Conservation (phyloP, 2,888 invertebrate species). For the Drosophila colorata region DNA sequence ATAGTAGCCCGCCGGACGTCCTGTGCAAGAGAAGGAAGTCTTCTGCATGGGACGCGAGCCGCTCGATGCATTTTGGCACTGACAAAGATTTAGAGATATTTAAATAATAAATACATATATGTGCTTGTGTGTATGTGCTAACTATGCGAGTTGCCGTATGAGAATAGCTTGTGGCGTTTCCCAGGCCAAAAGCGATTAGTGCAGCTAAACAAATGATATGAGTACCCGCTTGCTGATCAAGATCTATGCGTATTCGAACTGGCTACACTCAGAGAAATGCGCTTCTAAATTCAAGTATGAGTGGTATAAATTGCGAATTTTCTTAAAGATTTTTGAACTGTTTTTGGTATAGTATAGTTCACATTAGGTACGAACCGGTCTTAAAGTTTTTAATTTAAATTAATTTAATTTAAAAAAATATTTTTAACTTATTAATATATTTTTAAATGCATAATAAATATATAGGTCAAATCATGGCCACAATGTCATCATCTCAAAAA, state of each 20-base stretch:
- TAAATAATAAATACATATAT: background rate
- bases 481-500: too few species aligned
- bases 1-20: conserved; percentile 90
- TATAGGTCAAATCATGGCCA: too few species aligned
- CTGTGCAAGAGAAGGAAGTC: conserved; percentile 89
- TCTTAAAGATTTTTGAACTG: too few species aligned
- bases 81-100: background rate
- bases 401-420: too few species aligned
- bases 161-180: conserved; percentile 30
- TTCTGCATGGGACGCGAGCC: conserved; percentile 70
- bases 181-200: conserved; percentile 48
- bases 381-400: too few species aligned
- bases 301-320: too few species aligned
- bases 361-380: too few species aligned
- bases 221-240: conserved; percentile 50
- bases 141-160: background rate
- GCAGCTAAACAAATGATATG: conserved; percentile 44
- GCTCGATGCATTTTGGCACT: conserved; percentile 50
- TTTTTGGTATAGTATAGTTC: too few species aligned
- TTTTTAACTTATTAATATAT: too few species aligned
- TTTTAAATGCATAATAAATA: too few species aligned
- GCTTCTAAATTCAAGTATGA: too few species aligned
- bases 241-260: conserved; percentile 51
- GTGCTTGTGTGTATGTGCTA: background rate
- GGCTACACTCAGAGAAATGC: background rate